phyloP scores from a whole-genome alignment of 2,113 vertebrate genomes.

The Stegostoma tigrinum region DNA sequence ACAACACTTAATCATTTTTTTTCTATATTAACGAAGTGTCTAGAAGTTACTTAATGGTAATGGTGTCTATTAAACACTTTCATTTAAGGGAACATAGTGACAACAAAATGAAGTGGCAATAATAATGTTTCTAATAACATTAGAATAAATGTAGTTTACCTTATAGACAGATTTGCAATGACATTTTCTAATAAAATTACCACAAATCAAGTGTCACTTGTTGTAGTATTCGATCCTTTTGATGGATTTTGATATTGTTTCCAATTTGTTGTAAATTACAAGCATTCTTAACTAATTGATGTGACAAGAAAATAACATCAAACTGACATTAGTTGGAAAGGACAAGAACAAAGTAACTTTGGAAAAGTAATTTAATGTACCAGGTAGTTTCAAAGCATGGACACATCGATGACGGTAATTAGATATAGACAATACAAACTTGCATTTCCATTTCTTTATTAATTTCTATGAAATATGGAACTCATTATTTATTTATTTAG shows the following conservation, averaged over 20 bases:
- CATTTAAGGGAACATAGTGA: not conserved
- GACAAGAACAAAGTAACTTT: not conserved
- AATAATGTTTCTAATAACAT: not conserved
- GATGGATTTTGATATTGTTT: not conserved
- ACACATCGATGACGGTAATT: not conserved
- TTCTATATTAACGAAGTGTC: not conserved
- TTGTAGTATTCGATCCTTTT: not conserved
- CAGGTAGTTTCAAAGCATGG: not conserved
- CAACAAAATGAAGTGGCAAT: not conserved
- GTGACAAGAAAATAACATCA: constrained; percentile 13
- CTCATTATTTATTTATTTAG: not conserved
- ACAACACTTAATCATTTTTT: not conserved
- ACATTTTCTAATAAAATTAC: not conserved
- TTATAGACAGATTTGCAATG: not conserved
- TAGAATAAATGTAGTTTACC: not conserved
- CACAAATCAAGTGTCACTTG: constrained; percentile 16
- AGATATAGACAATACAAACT: too few relatives aligned
- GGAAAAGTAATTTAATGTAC: not conserved
- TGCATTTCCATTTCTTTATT: not conserved
- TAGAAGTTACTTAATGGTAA: not conserved
- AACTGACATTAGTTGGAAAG: not conserved
- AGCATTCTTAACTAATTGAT: not conserved
- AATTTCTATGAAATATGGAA: not conserved
- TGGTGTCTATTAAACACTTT: not conserved
- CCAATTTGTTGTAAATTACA: not conserved